Evolutionary conservation across 1,140 invertebrate genomes (phyloP).

Genomic region (Sycobia sp.): DNA sequence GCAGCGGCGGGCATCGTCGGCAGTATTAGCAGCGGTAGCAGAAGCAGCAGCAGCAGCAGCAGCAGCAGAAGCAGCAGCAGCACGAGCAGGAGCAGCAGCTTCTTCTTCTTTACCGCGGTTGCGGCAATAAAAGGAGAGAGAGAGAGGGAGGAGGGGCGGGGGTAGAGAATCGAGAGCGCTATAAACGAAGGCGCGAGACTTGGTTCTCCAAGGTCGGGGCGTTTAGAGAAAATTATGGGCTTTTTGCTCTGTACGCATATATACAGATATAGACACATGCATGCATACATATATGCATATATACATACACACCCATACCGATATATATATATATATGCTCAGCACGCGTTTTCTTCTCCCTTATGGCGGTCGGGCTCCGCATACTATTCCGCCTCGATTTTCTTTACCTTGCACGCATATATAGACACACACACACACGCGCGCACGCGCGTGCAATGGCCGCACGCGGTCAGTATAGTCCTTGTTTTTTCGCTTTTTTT

Average conservation of each 20-base stretch:
- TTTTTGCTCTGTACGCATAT: constrained; percentile 46
- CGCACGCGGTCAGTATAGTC: not conserved
- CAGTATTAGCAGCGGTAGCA: too few relatives aligned
- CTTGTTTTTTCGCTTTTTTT: not conserved
- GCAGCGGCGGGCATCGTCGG: not conserved
- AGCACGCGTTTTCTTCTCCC: constrained; percentile 10
- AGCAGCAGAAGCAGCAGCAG: too few relatives aligned
- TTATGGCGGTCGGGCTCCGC: too few relatives aligned
- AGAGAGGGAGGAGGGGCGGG: not conserved
- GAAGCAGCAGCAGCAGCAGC: too few relatives aligned
- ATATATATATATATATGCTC: too few relatives aligned
- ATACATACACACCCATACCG: too few relatives aligned
- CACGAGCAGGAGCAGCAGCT: too few relatives aligned
- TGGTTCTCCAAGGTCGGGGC: constrained; percentile 45
- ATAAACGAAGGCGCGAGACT: constrained; percentile 41
- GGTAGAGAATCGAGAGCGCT: constrained; percentile 35
- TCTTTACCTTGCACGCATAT: constrained; percentile 21
- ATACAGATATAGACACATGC: too few relatives aligned
- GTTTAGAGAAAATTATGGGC: constrained; percentile 53
- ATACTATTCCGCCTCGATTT: constrained; percentile 4
- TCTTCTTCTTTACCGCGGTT: too few relatives aligned
- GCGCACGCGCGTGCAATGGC: not conserved
- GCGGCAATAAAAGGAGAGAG: constrained; percentile 5
- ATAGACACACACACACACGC: too few relatives aligned
- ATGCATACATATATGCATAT: too few relatives aligned